phyloP scores from a whole-genome alignment of 1,140 invertebrate species.

The Lutraria rhynchaena region DNA sequence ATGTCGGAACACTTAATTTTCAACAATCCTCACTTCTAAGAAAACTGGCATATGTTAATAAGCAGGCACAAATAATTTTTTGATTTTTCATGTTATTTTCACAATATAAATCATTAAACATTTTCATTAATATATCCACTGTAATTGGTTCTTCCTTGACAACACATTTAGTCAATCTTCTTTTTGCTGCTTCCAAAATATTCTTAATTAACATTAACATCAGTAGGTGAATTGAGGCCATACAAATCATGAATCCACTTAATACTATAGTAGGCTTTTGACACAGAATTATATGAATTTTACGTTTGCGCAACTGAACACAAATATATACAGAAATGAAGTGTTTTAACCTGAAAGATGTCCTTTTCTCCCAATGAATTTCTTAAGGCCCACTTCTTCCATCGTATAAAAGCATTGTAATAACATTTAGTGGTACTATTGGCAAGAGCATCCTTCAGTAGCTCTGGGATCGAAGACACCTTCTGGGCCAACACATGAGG shows the following conservation, averaged over 20 bases:
- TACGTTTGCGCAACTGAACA: constrained; percentile 3
- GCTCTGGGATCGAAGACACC: too few species aligned
- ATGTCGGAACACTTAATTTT: constrained; percentile 11
- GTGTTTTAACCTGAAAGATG: constrained; percentile 12
- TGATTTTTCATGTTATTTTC: too few species aligned
- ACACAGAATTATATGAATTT: constrained; percentile 6
- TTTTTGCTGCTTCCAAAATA: too few species aligned
- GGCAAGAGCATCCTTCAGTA: too few species aligned
- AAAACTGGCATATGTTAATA: too few species aligned
- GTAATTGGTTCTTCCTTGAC: constrained; percentile 6
- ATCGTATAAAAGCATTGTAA: constrained; percentile 37
- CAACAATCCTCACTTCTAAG: constrained; percentile 18
- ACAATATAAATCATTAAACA: neutral
- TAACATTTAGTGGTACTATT: too few species aligned
- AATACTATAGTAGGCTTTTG: too few species aligned
- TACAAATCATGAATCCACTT: too few species aligned
- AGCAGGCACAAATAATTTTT: too few species aligned
- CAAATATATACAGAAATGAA: too few species aligned
- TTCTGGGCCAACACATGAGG: too few species aligned
- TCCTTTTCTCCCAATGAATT: constrained; percentile 2
- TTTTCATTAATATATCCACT: neutral
- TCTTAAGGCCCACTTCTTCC: neutral
- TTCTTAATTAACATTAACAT: neutral
- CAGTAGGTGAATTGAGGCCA: neutral
- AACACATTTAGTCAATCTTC: neutral